A percentile compares a stretch with the other conserved stretches of the same genome.
Conservation (phyloP, 2,113 vertebrate genomes). For the Raja brachyura region DNA sequence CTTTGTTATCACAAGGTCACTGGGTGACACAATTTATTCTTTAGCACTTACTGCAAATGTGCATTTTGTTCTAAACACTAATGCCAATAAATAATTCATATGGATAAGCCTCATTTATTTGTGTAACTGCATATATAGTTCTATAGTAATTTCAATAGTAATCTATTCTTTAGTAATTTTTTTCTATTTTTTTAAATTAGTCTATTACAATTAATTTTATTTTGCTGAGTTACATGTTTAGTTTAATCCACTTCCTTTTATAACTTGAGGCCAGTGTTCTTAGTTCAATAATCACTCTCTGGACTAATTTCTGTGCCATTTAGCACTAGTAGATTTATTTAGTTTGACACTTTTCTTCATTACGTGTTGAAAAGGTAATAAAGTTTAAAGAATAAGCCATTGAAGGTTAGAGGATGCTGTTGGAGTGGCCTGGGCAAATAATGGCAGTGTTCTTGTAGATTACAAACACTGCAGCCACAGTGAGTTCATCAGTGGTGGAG, state of each 20-base stretch:
- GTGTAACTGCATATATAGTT: background rate
- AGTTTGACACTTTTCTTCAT: background rate
- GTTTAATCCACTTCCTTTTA: background rate
- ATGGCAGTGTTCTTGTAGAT: too few relatives aligned
- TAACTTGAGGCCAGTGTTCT: background rate
- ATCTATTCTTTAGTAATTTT: background rate
- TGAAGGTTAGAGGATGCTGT: too few relatives aligned
- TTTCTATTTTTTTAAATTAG: background rate
- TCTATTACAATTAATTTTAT: conserved; percentile 9
- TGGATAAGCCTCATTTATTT: background rate
- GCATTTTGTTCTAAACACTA: conserved; percentile 18
- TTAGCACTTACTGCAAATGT: background rate
- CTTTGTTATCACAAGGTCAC: background rate
- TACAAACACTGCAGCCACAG: too few relatives aligned
- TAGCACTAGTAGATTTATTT: background rate
- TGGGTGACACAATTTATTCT: background rate
- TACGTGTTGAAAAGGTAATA: background rate
- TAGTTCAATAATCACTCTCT: background rate
- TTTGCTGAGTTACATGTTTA: background rate
- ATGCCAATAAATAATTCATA: background rate
- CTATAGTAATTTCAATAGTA: background rate
- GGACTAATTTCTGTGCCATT: background rate
- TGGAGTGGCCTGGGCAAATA: too few relatives aligned
- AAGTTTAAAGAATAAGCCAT: background rate
- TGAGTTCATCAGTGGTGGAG: too few relatives aligned